phyloP scores from a whole-genome alignment of 2,113 vertebrate genomes.

The Rhombomys opimus region DNA sequence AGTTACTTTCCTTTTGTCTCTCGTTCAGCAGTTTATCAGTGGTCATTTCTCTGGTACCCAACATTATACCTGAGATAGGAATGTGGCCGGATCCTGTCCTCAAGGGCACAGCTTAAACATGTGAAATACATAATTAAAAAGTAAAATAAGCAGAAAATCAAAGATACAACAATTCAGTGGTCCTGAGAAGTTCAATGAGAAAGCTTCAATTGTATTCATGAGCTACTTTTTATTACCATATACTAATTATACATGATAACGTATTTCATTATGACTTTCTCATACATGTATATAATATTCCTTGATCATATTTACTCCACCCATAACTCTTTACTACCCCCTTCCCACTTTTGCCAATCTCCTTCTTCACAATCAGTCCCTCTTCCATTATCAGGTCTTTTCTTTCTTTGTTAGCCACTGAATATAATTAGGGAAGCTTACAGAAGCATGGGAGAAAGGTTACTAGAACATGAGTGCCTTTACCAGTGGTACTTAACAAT shows the following conservation, averaged over 20 bases:
- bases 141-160: slow-evolving; percentile 45
- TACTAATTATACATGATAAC: neutral
- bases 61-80: neutral
- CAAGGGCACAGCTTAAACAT: neutral
- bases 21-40: slow-evolving; percentile 22
- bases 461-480: neutral
- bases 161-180: slow-evolving; percentile 17
- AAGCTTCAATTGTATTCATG: slow-evolving; percentile 31
- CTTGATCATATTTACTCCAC: neutral
- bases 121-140: slow-evolving; percentile 30
- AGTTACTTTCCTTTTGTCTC: slow-evolving; percentile 15
- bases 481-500: neutral
- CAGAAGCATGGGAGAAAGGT: neutral
- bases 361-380: neutral
- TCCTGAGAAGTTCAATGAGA: slow-evolving; percentile 35
- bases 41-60: slow-evolving; percentile 19
- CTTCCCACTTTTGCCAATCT: neutral
- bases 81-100: slow-evolving; percentile 18
- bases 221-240: neutral
- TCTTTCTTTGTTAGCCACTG: neutral
- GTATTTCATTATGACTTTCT: neutral
- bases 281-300: neutral
- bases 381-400: neutral
- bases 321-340: neutral
- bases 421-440: neutral